Evolutionary conservation across 2,113 vertebrate genomes (phyloP), one percentile per base, ranked within the genome.

Genomic region (Lepus europaeus): DNA sequence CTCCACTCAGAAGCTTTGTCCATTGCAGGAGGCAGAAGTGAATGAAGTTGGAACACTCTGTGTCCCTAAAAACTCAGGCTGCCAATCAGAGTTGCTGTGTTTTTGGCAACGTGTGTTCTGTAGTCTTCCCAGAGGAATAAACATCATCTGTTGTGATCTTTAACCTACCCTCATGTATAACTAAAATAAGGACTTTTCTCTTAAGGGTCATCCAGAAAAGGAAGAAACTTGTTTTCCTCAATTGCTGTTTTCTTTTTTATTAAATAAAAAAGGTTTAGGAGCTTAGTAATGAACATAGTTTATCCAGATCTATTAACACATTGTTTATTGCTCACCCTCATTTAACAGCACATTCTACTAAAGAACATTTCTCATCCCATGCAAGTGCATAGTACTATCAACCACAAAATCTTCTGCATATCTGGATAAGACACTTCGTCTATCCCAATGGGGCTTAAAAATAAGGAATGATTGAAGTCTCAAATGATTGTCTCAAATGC

Each of bases 181-280:
- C 22, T 45, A 22, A 74, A 90, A 68, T 90, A 51, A 68, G 23
- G 11, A 36, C 59, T 20, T 90, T 73, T 49, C 1, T 84, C 31
- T 7, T 86, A 33, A 66, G 13, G 7, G 6, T 5, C n/a, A 66
- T 64, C 87, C 4, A 79, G 10, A 68, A 66, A 61, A 74, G 23
- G n/a, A 78, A 91, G 23, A 70, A 81, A 76, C 12, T 11, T 61
- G 27, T 92, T 85, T 95, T 29, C 20, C 23, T 56, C 45, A 70
- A 23, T 79, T 36, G 10, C 11, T 72, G 7, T 74, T 88, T 86
- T 85, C 16, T 6, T 90, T 87, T 94, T 85, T 16, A 56, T 77
- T 39, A 25, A 68, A 63, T 45, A 45, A 45, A 39, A 84, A 73
- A 89, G 89, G 4, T 19, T 73, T 78, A 61, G 6, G 69, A 90